Evolutionary conservation across 1,140 invertebrate genomes (phyloP).

Genomic region (Aplysia californica): DNA sequence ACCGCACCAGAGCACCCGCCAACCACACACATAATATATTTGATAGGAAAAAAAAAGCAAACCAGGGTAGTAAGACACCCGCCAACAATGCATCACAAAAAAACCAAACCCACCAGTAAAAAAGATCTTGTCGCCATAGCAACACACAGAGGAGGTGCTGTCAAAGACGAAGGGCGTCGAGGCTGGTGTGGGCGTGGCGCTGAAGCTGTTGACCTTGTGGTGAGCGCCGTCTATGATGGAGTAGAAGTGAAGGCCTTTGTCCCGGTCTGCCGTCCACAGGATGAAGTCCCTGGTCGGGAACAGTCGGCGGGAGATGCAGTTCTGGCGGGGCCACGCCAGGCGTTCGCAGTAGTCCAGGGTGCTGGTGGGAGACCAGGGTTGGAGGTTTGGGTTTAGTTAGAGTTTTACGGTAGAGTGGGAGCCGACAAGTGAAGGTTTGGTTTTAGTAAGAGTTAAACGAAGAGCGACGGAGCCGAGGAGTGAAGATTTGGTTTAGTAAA

Average conservation of each 20-base stretch:
- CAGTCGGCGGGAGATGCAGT: conserved; percentile 24
- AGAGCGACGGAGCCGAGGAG: too few species aligned
- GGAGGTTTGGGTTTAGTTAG: too few species aligned
- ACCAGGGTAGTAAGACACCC: too few species aligned
- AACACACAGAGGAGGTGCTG: conserved; percentile 27
- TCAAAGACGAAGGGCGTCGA: conserved; percentile 9
- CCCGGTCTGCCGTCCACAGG: conserved; percentile 26
- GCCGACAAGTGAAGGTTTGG: too few species aligned
- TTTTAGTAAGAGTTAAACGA: too few species aligned
- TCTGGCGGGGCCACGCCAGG: conserved; percentile 24
- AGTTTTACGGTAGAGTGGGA: too few species aligned
- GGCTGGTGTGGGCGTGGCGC: neutral
- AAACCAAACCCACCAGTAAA: conserved; percentile 17
- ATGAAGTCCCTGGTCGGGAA: conserved; percentile 22
- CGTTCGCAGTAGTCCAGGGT: conserved; percentile 12
- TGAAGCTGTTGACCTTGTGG: conserved; percentile 27
- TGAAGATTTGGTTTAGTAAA: too few species aligned
- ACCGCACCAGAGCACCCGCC: too few species aligned
- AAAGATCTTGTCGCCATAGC: conserved; percentile 16
- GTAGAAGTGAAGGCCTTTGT: conserved; percentile 29
- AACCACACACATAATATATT: too few species aligned
- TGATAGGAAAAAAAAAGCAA: too few species aligned
- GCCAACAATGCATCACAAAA: too few species aligned
- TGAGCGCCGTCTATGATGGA: conserved; percentile 27
- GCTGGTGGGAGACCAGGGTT: too few species aligned